These are phyloP conservation scores for Antedon mediterranea DNA, from an alignment of 53 echinoderm and acorn worm species.

Conservation along the genomic window DNA sequence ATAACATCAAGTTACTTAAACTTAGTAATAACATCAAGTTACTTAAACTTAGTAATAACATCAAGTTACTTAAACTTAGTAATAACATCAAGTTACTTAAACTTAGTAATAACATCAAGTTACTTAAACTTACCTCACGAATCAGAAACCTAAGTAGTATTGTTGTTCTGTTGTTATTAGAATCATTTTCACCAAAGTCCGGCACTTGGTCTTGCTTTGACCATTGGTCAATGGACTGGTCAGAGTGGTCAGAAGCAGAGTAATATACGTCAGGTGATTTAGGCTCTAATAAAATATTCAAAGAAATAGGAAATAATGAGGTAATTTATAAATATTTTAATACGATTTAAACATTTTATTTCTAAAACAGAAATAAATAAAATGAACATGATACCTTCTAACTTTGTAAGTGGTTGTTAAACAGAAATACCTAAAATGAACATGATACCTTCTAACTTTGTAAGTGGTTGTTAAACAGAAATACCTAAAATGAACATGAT, in stretches of 20 bases:
- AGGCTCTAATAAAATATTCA: background rate
- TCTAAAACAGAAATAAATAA: no score
- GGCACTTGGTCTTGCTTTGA: conserved; percentile 50
- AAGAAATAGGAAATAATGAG: no score
- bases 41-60: no score
- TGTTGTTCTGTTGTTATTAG: conserved; percentile 55
- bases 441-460: background rate
- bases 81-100: no score
- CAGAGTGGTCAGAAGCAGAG: conserved; percentile 97
- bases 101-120: no score
- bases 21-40: no score
- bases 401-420: background rate
- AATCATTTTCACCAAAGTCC: conserved; percentile 79
- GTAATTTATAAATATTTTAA: no score
- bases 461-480: background rate
- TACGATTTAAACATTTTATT: no score
- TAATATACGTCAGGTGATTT: conserved; percentile 42
- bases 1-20: no score
- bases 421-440: background rate
- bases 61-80: no score
- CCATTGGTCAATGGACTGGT: conserved; percentile 74
- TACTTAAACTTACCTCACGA: conserved; percentile 50
- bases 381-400: background rate
- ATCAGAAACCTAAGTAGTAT: conserved; percentile 80
- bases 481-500: background rate